These are phyloP conservation scores for Heliconius aoede DNA, from an alignment of 2,888 invertebrate genomes.

Conservation along the genomic window DNA sequence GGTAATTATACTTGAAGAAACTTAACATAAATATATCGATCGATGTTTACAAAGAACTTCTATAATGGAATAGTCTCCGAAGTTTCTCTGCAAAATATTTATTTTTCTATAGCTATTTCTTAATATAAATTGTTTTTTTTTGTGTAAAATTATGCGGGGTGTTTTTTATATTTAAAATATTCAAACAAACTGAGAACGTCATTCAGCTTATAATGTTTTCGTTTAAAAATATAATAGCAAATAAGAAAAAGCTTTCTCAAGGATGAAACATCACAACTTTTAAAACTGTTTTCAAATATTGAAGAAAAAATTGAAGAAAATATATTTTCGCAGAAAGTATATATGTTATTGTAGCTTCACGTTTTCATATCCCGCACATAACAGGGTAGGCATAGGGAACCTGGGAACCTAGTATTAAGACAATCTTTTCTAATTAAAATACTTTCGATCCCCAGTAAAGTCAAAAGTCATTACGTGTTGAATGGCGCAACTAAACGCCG, in stretches of 20 bases:
- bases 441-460: too few relatives aligned
- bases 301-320: neutral
- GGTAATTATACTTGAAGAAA: constrained; percentile 46
- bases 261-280: neutral
- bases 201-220: neutral
- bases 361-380: too few relatives aligned
- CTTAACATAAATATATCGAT: constrained; percentile 17
- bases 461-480: too few relatives aligned
- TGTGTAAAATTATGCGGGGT: constrained; percentile 1
- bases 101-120: constrained; percentile 2
- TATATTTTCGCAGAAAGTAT: neutral
- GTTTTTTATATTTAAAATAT: constrained; percentile 15
- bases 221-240: neutral
- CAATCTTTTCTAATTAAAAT: too few relatives aligned
- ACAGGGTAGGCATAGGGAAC: too few relatives aligned
- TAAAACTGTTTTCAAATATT: neutral
- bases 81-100: neutral
- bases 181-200: constrained; percentile 3
- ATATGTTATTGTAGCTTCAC: neutral
- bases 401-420: too few relatives aligned
- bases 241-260: constrained; percentile 3
- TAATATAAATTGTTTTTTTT: neutral
- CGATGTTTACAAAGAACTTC: constrained; percentile 17
- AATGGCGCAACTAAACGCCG: too few relatives aligned
- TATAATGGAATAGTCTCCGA: neutral